A percentile compares a stretch with the other conserved stretches of the same genome.
phyloP scores from a whole-genome alignment of 1,140 invertebrate genomes.

The Euura saliciscinereae region DNA sequence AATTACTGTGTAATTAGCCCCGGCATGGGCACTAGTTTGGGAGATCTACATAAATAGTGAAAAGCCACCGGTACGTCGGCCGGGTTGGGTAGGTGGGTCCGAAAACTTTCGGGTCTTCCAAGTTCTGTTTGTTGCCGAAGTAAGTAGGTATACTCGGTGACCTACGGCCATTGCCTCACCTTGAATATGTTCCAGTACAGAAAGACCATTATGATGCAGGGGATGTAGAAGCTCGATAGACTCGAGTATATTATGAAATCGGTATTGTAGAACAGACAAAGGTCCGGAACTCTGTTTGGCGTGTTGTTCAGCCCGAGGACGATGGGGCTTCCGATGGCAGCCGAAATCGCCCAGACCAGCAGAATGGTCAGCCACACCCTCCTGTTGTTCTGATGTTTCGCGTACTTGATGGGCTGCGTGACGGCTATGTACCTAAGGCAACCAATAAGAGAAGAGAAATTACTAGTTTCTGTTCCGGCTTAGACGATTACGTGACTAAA shows the following conservation, averaged over 20 bases:
- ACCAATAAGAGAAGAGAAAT: no score
- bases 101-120: background rate
- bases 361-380: slow-evolving; percentile 94
- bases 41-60: background rate
- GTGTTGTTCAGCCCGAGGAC: slow-evolving; percentile 95
- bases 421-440: slow-evolving; percentile 91
- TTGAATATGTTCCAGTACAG: slow-evolving; percentile 98
- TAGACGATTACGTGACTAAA: no score
- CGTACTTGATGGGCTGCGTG: slow-evolving; percentile 98
- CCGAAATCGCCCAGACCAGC: slow-evolving; percentile 96
- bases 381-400: slow-evolving; percentile 96
- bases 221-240: slow-evolving; percentile 98
- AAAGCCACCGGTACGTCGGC: background rate
- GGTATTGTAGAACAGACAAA: slow-evolving; percentile 96
- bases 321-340: slow-evolving; percentile 96
- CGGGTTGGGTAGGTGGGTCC: background rate
- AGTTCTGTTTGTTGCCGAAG: background rate
- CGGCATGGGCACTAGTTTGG: background rate
- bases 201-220: slow-evolving; percentile 98
- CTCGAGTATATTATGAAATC: slow-evolving; percentile 99
- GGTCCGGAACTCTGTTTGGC: slow-evolving; percentile 74
- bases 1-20: background rate
- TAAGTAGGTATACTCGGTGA: background rate
- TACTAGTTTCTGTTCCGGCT: no score
- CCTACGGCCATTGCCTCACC: slow-evolving; percentile 59